phyloP scores from a whole-genome alignment of 2,888 invertebrate genomes.

The Stictocephala bisonia region DNA sequence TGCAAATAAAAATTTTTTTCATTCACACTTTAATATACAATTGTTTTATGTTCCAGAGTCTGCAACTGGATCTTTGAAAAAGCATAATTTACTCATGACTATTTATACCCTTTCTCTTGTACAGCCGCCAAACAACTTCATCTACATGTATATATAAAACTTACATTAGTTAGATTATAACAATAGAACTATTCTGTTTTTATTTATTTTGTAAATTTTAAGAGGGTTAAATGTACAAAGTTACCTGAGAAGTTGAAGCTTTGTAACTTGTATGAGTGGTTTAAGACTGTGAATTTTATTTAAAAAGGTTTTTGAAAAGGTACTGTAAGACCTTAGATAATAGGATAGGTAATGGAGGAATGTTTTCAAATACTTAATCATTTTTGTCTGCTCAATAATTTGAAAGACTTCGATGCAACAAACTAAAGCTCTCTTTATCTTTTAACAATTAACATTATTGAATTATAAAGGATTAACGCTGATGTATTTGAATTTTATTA shows the following conservation, averaged over 20 bases:
- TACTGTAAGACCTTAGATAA: neutral
- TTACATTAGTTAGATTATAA: conserved; percentile 19
- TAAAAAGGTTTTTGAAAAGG: too few species aligned
- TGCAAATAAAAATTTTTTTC: too few species aligned
- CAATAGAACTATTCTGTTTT: neutral
- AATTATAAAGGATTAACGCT: too few species aligned
- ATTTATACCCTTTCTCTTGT: conserved; percentile 10
- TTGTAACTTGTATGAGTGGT: neutral
- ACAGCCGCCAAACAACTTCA: conserved; percentile 27
- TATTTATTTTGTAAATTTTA: conserved; percentile 33
- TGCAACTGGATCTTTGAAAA: too few species aligned
- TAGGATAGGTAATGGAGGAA: neutral
- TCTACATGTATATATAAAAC: conserved; percentile 17
- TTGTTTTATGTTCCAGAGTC: conserved; percentile 24
- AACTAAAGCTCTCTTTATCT: too few species aligned
- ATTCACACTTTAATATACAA: neutral
- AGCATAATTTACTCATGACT: too few species aligned
- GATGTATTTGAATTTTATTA: too few species aligned
- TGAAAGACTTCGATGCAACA: neutral
- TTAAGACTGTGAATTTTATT: neutral
- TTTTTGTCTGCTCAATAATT: neutral
- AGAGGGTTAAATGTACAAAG: conserved; percentile 10
- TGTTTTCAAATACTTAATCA: neutral
- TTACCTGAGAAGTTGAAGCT: conserved; percentile 23
- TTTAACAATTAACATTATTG: too few species aligned